Conservation (phyloP, 2,113 vertebrate genomes). For the Phainopepla nitens region DNA sequence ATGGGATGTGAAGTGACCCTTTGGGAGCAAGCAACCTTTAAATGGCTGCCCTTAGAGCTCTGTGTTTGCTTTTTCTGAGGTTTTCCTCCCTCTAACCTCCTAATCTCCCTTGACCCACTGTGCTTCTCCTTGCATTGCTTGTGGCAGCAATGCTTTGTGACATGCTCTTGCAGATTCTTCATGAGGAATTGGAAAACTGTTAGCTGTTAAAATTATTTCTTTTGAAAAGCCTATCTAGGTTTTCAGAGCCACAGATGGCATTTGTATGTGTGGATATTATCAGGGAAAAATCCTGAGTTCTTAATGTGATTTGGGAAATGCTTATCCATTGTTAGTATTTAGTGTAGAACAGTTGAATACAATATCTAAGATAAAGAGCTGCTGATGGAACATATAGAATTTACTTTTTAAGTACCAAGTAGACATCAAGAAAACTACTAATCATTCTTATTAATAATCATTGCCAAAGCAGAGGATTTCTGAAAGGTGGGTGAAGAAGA, state of each 20-base stretch:
- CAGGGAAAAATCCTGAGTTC: not conserved
- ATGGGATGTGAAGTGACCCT: not conserved
- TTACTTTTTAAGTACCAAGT: not conserved
- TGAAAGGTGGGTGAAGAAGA: not conserved
- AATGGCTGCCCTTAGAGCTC: not conserved
- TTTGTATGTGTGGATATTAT: not conserved
- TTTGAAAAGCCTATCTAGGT: not conserved
- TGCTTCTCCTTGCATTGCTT: not conserved
- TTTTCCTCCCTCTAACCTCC: not conserved
- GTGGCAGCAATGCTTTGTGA: not conserved
- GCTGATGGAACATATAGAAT: not conserved
- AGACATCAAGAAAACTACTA: not conserved
- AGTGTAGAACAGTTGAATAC: not conserved
- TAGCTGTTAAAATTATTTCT: not conserved
- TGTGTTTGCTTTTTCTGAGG: not conserved
- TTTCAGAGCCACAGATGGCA: not conserved
- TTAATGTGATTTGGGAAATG: not conserved
- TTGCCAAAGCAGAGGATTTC: not conserved
- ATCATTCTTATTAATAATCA: not conserved
- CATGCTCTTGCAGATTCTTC: not conserved
- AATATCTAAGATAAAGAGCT: not conserved
- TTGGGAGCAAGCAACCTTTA: not conserved
- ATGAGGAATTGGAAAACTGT: not conserved
- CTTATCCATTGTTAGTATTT: not conserved
- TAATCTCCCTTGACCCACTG: not conserved